These are phyloP conservation scores for Allobates femoralis DNA, from an alignment of 2,797 vertebrate species.

Conservation along the genomic window DNA sequence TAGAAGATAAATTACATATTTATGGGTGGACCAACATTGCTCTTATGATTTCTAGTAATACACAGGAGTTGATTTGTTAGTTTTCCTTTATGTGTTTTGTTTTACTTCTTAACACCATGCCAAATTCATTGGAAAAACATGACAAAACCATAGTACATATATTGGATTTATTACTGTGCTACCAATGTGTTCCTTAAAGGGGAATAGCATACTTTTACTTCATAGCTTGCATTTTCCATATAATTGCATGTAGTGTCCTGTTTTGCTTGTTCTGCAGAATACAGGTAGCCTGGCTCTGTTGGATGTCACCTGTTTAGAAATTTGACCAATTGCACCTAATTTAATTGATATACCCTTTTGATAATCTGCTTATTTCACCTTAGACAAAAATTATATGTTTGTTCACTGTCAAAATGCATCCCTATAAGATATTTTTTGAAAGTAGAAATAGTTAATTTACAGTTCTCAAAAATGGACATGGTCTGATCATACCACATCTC, in stretches of 20 bases:
- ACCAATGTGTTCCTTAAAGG: too few relatives aligned
- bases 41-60: too few relatives aligned
- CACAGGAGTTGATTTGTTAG: too few relatives aligned
- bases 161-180: background rate
- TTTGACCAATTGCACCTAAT: background rate
- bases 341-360: background rate
- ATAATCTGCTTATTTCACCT: background rate
- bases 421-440: too few relatives aligned
- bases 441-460: too few relatives aligned
- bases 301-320: background rate
- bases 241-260: background rate
- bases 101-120: too few relatives aligned
- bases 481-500: too few relatives aligned
- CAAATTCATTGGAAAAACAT: too few relatives aligned
- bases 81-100: too few relatives aligned
- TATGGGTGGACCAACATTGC: too few relatives aligned
- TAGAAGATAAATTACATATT: too few relatives aligned
- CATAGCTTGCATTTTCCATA: background rate
- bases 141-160: background rate
- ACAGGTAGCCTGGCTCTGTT: background rate
- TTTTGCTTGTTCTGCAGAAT: background rate
- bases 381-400: background rate
- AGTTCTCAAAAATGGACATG: too few relatives aligned
- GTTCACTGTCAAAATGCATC: background rate
- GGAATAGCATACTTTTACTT: background rate